Conservation (phyloP, 2,113 vertebrate species). For the Phalacrocorax pelagicus region DNA sequence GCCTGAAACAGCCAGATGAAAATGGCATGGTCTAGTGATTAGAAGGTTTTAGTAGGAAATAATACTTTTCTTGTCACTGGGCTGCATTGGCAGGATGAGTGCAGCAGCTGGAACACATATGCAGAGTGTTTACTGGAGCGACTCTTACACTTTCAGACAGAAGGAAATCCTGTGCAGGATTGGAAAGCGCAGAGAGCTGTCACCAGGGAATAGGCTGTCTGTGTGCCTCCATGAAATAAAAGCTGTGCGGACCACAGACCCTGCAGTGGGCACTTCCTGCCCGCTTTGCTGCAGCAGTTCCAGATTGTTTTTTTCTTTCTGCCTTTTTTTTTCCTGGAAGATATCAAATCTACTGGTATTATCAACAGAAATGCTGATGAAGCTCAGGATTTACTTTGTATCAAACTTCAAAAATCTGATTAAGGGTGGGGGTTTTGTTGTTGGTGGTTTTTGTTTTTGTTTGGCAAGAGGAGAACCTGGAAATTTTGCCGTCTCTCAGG, state of each 20-base stretch:
- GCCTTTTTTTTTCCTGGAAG: neutral
- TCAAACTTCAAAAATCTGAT: constrained; percentile 59
- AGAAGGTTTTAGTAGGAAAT: constrained; percentile 73
- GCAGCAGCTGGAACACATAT: constrained; percentile 79
- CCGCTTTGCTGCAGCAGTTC: neutral
- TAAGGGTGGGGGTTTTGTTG: neutral
- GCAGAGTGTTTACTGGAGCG: constrained; percentile 74
- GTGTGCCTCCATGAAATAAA: constrained; percentile 73
- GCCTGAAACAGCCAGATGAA: constrained; percentile 51
- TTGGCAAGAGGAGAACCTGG: constrained; percentile 6
- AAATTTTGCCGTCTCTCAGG: constrained; percentile 26
- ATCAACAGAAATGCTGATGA: constrained; percentile 31
- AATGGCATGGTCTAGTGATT: constrained; percentile 64
- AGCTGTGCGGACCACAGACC: constrained; percentile 62
- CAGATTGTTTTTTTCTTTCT: constrained; percentile 12
- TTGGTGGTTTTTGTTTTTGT: neutral
- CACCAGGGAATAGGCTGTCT: constrained; percentile 71
- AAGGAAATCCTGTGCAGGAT: constrained; percentile 80
- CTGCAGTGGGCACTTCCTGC: constrained; percentile 59
- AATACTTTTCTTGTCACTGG: constrained; percentile 77
- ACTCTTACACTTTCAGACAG: constrained; percentile 78
- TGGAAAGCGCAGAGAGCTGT: constrained; percentile 64
- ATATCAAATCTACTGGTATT: constrained; percentile 33
- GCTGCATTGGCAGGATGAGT: constrained; percentile 44
- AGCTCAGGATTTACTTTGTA: constrained; percentile 68